phyloP scores from a whole-genome alignment of 2,888 invertebrate species.

The Malthinus flaveolus region DNA sequence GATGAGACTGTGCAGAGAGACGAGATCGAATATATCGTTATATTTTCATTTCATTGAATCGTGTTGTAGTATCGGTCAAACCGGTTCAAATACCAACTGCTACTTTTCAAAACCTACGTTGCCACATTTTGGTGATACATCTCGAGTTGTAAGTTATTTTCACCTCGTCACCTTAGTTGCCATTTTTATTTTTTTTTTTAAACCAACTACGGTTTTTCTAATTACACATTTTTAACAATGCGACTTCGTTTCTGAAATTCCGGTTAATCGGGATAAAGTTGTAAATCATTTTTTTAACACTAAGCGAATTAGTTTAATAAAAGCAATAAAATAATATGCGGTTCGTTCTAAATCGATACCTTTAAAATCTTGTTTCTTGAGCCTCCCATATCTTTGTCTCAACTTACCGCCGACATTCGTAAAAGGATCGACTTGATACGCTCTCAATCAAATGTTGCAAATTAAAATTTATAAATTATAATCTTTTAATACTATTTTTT shows the following conservation, averaged over 20 bases:
- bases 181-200: neutral
- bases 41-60: conserved; percentile 44
- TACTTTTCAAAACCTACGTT: conserved; percentile 27
- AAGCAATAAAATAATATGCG: conserved; percentile 4
- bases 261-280: neutral
- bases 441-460: conserved; percentile 2
- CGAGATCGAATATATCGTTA: conserved; percentile 29
- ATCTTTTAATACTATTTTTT: neutral
- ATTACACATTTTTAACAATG: neutral
- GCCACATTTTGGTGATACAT: conserved; percentile 23
- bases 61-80: conserved; percentile 35
- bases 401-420: neutral
- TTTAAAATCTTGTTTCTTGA: conserved; percentile 3
- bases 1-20: too few species aligned
- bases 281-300: conserved; percentile 5
- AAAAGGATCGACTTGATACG: conserved; percentile 2
- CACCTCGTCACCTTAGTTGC: neutral
- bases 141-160: neutral
- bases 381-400: conserved; percentile 1
- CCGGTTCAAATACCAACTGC: conserved; percentile 36
- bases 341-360: conserved; percentile 3
- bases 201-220: conserved; percentile 1
- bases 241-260: neutral
- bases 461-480: conserved; percentile 7
- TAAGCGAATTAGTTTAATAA: conserved; percentile 6